A percentile compares a stretch with the other conserved stretches of the same genome.
Conservation (phyloP, 2,113 vertebrate genomes). For the Pelusios castaneus region DNA sequence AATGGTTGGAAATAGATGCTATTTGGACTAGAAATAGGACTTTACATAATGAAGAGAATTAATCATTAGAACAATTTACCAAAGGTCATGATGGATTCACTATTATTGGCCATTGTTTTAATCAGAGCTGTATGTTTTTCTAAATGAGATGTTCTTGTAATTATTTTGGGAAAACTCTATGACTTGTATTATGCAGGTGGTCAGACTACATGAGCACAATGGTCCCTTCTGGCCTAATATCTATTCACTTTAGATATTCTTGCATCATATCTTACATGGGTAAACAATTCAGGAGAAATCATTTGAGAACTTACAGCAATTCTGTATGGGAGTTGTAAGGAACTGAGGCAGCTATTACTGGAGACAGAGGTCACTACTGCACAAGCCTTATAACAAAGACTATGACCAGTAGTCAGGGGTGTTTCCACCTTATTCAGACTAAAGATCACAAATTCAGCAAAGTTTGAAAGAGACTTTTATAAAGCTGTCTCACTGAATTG, state of each 20-base stretch:
- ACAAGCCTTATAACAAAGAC: neutral
- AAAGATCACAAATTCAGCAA: neutral
- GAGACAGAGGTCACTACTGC: neutral
- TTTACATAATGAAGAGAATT: neutral
- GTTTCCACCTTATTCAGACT: neutral
- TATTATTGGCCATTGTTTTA: neutral
- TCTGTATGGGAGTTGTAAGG: neutral
- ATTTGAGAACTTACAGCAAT: neutral
- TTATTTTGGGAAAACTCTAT: neutral
- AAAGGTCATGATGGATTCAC: neutral
- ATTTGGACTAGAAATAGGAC: neutral
- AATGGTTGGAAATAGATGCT: neutral
- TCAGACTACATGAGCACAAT: neutral
- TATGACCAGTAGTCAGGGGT: neutral
- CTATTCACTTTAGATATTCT: neutral
- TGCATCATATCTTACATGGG: neutral
- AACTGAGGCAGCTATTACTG: neutral
- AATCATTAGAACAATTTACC: neutral
- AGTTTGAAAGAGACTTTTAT: neutral
- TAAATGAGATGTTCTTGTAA: neutral
- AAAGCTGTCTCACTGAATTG: neutral
- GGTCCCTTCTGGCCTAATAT: neutral
- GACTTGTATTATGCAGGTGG: neutral
- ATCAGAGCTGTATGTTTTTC: neutral
- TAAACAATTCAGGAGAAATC: neutral